Evolutionary conservation across 2,888 invertebrate species (phyloP), one percentile per base, ranked within the genome.

Genomic region (Chalcosyrphus nemorum): DNA sequence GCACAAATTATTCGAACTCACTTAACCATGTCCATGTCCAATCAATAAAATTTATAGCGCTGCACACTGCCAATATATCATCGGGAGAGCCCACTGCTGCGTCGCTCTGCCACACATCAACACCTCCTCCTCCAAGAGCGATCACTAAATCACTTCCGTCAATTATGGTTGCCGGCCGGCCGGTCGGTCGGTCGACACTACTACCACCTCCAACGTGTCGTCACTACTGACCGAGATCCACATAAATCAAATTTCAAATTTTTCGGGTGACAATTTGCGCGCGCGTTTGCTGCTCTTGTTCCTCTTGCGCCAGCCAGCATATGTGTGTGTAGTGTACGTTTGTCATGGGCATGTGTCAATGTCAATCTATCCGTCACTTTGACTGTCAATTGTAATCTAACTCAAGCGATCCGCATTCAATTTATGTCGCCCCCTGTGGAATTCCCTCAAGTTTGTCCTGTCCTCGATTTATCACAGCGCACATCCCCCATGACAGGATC

Each of bases 141-240:
- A 78, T 84, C 84, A 84, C 84, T 84, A 84, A 84, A 84, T 84
- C 78, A 80, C 84, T 84, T 84, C 84, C 84, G 84, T 80, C 84
- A 84, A 80, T 78, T 84, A 80, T 54, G 71, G 11, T 68, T 63
- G 43, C 56, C 52, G 43, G 45, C 32, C 27, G 17, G 50, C 41
- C 35, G 70, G 56, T 71, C 21, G n/a, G n/a, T n/a, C n/a, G n/a
- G n/a, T n/a, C n/a, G n/a, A n/a, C 50, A 57, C 50, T 43, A 50
- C 65, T 32, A 50, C 41, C 52, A 71, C 43, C 54, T 32, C 43
- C 65, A 50, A 43, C 15, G 21, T 41, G 11, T 24, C 56, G 57
- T 24, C 76, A 24, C 65, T 27, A 61, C 54, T 72, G 72, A 84
- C 78, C 82, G 78, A 61, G 63, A 75, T 80, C 78, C 74, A 59